Conservation (phyloP, 2,113 vertebrate genomes). For the Erythrocercus mccallii region DNA sequence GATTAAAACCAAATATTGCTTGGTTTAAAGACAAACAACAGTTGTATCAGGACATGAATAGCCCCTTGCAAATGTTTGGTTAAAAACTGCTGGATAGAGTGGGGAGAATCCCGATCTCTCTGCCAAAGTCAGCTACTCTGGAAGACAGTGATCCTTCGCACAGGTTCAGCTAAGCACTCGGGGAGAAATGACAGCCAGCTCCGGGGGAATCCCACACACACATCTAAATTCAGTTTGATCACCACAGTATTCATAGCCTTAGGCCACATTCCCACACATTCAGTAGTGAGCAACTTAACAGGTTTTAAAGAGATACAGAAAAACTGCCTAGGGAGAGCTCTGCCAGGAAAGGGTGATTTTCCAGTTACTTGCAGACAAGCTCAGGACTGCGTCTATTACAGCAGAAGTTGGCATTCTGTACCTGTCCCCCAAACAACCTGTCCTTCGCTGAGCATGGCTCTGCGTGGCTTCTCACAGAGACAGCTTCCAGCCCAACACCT, state of each 20-base stretch:
- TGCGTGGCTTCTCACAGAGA: not conserved
- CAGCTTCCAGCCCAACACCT: not conserved
- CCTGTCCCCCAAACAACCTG: not conserved
- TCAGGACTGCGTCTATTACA: not conserved
- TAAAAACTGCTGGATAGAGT: not conserved
- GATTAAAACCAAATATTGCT: not conserved
- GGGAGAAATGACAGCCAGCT: not conserved
- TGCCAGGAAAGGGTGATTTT: slow-evolving; percentile 12
- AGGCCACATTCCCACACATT: slow-evolving; percentile 13
- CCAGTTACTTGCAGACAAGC: not conserved
- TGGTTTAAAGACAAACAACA: not conserved
- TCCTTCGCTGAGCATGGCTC: not conserved
- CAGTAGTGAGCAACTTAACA: slow-evolving; percentile 7
- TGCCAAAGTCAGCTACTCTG: not conserved
- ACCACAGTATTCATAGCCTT: slow-evolving; percentile 18
- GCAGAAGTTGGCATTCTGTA: not conserved
- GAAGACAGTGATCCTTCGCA: not conserved
- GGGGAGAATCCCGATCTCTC: not conserved
- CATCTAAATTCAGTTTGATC: slow-evolving; percentile 32
- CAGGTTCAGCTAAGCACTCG: not conserved
- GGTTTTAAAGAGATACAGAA: slow-evolving; percentile 35
- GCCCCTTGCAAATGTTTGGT: not conserved
- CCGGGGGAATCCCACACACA: slow-evolving; percentile 23
- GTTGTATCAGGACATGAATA: not conserved
- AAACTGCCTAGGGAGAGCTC: slow-evolving; percentile 4